phyloP scores from a whole-genome alignment of 2,888 invertebrate genomes.

The Aleiodes leptofemur region DNA sequence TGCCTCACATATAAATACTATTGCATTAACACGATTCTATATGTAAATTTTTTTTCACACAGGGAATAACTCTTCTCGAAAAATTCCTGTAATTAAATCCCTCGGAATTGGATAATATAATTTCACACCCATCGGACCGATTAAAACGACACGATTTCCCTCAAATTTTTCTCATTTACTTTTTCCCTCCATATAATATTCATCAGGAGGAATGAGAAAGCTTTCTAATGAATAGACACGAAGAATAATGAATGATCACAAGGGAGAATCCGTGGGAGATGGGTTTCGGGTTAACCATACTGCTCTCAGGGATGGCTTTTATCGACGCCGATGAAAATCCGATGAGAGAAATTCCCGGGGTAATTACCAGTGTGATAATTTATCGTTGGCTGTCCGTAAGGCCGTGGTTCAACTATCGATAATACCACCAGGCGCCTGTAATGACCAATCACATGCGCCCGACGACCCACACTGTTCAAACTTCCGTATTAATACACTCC shows the following conservation, averaged over 20 bases:
- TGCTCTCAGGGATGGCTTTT: slow-evolving; percentile 32
- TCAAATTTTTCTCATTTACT: slow-evolving; percentile 30
- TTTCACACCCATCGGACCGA: slow-evolving; percentile 6
- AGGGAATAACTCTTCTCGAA: background rate
- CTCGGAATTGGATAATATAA: slow-evolving; percentile 41
- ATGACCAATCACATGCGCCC: slow-evolving; percentile 36
- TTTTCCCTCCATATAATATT: slow-evolving; percentile 2
- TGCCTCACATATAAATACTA: background rate
- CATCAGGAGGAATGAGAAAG: slow-evolving; percentile 14
- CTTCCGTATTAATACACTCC: background rate
- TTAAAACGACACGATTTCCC: slow-evolving; percentile 47
- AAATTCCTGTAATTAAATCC: slow-evolving; percentile 10
- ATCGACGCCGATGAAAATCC: slow-evolving; percentile 44
- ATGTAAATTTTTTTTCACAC: background rate
- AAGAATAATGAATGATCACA: slow-evolving; percentile 33
- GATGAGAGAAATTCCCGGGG: slow-evolving; percentile 41
- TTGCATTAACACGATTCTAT: background rate
- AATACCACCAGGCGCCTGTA: slow-evolving; percentile 35
- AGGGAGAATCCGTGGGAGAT: slow-evolving; percentile 23
- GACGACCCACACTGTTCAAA: background rate
- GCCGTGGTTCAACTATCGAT: slow-evolving; percentile 35
- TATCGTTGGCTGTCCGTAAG: slow-evolving; percentile 19
- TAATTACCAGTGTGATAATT: slow-evolving; percentile 40
- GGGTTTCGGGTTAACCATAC: slow-evolving; percentile 31
- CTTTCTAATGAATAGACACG: slow-evolving; percentile 33